A percentile compares a stretch with the other conserved stretches of the same genome.
These are phyloP conservation scores for Catonia carolina DNA, from an alignment of 2,888 invertebrate genomes.

Conservation along the genomic window DNA sequence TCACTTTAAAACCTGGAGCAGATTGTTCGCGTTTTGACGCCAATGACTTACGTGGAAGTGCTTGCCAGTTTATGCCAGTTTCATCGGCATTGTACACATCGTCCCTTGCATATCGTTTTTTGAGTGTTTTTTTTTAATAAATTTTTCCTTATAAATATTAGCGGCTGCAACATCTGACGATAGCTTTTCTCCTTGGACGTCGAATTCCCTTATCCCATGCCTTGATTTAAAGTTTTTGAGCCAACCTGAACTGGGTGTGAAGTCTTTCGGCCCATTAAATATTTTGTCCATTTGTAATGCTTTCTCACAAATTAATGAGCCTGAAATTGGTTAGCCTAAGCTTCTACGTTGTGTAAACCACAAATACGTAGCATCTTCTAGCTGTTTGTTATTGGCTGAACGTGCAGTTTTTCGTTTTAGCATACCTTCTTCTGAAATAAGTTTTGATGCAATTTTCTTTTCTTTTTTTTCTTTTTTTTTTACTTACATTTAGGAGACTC, in stretches of 20 bases:
- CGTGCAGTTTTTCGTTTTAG: conserved; percentile 34
- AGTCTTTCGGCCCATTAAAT: conserved; percentile 12
- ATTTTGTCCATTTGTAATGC: conserved; percentile 19
- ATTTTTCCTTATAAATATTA: conserved; percentile 31
- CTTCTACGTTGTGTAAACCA: conserved; percentile 34
- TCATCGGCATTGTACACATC: not conserved
- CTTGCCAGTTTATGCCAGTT: conserved; percentile 32
- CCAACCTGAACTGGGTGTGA: conserved; percentile 22
- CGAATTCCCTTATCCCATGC: conserved; percentile 30
- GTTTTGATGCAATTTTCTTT: conserved; percentile 33
- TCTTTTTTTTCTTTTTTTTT: no score
- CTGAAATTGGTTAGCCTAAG: conserved; percentile 33
- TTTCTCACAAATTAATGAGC: conserved; percentile 33
- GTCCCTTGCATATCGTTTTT: conserved; percentile 25
- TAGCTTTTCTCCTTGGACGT: conserved; percentile 29
- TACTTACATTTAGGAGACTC: no score
- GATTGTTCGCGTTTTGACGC: conserved; percentile 30
- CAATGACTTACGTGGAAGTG: conserved; percentile 28
- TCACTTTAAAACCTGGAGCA: conserved; percentile 12
- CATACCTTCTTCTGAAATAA: conserved; percentile 34
- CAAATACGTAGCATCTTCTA: conserved; percentile 36
- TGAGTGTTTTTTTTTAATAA: no score
- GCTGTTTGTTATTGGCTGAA: conserved; percentile 32
- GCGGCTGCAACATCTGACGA: no score
- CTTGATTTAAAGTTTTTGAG: conserved; percentile 28